Conservation (phyloP, 2,113 vertebrate species). For the Tupaia tana region DNA sequence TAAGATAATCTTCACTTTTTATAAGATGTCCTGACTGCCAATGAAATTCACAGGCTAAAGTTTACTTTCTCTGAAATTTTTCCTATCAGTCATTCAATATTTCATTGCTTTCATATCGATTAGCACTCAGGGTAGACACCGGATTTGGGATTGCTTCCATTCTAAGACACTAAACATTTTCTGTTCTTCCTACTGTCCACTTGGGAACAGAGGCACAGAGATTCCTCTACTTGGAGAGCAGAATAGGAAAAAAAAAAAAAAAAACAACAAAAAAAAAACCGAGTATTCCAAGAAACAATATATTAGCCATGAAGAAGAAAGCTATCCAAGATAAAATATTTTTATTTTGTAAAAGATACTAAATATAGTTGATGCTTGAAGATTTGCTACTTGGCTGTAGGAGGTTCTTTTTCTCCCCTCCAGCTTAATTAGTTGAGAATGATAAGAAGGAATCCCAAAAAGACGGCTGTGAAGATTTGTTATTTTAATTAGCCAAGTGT, state of each 20-base stretch:
- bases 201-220: not conserved
- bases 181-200: not conserved
- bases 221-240: not conserved
- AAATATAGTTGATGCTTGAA: constrained; percentile 81
- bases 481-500: constrained; percentile 88
- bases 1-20: constrained; percentile 3
- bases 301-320: constrained; percentile 38
- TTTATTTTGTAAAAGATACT: constrained; percentile 76
- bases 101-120: not conserved
- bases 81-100: not conserved
- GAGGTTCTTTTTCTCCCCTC: constrained; percentile 59
- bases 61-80: not conserved
- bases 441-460: constrained; percentile 84
- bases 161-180: not conserved
- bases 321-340: constrained; percentile 71
- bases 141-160: not conserved
- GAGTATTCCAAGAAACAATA: constrained; percentile 24
- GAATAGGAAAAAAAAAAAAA: not conserved
- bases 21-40: not conserved
- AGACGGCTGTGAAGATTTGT: constrained; percentile 86
- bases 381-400: constrained; percentile 78
- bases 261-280: not conserved
- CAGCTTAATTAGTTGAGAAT: constrained; percentile 87
- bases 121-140: not conserved
- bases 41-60: not conserved